A percentile compares a stretch with the other conserved stretches of the same genome.
Evolutionary conservation across 2,888 invertebrate genomes (phyloP).

Genomic region (Hirtodrosophila trivittata): DNA sequence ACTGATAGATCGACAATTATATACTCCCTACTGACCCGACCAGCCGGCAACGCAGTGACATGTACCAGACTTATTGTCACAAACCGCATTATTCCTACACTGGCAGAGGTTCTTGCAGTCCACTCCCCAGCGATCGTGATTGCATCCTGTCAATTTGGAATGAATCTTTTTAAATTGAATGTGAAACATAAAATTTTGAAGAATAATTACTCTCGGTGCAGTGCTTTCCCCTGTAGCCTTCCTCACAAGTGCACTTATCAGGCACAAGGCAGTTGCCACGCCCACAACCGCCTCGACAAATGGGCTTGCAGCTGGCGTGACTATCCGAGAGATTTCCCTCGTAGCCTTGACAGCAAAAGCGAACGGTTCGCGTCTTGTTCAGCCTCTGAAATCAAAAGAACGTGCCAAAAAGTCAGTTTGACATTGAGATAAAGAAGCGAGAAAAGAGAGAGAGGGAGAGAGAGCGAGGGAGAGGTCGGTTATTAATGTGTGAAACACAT

Average conservation of each 20-base stretch:
- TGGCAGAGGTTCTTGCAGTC: slow-evolving; percentile 88
- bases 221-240: slow-evolving; percentile 84
- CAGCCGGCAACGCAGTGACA: slow-evolving; percentile 89
- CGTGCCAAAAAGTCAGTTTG: too few species aligned
- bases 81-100: slow-evolving; percentile 87
- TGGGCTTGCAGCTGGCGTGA: slow-evolving; percentile 83
- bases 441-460: too few species aligned
- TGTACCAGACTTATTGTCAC: slow-evolving; percentile 87
- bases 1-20: background rate
- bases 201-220: slow-evolving; percentile 81
- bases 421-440: too few species aligned
- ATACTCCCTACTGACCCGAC: slow-evolving; percentile 88
- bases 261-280: slow-evolving; percentile 86
- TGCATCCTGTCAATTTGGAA: slow-evolving; percentile 87
- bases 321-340: slow-evolving; percentile 84
- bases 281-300: slow-evolving; percentile 83
- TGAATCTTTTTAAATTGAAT: too few species aligned
- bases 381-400: slow-evolving; percentile 86
- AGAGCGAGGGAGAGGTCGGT: too few species aligned
- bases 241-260: slow-evolving; percentile 86
- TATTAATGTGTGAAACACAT: too few species aligned
- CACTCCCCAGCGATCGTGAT: slow-evolving; percentile 89
- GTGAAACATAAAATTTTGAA: background rate
- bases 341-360: slow-evolving; percentile 91
- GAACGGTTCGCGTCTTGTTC: slow-evolving; percentile 87